These are phyloP conservation scores for Agonum fuliginosum DNA, from an alignment of 2,888 invertebrate species.

Conservation along the genomic window DNA sequence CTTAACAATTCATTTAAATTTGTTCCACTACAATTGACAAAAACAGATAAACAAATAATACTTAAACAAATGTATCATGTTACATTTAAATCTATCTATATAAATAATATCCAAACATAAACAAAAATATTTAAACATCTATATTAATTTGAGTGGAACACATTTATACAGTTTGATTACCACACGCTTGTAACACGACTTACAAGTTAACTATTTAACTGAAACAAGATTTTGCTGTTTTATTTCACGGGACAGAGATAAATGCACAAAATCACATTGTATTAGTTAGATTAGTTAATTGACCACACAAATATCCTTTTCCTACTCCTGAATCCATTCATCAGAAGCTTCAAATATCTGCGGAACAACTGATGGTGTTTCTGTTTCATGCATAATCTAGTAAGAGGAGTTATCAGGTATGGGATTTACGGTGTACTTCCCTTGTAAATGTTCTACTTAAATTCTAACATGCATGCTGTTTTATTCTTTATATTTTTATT, in stretches of 20 bases:
- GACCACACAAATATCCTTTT: constrained; percentile 46
- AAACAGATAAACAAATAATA: constrained; percentile 25
- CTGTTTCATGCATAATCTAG: constrained; percentile 56
- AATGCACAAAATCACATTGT: constrained; percentile 32
- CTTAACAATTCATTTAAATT: constrained; percentile 38
- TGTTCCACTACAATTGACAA: constrained; percentile 41
- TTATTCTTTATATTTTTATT: constrained; percentile 22
- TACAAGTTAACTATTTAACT: constrained; percentile 49
- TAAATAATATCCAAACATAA: constrained; percentile 27
- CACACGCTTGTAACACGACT: constrained; percentile 57
- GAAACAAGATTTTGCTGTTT: constrained; percentile 46
- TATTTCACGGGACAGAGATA: constrained; percentile 40
- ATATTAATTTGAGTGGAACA: constrained; percentile 41
- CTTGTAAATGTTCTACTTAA: constrained; percentile 42
- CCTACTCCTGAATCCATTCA: constrained; percentile 39
- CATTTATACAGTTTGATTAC: constrained; percentile 35
- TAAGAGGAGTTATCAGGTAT: constrained; percentile 55
- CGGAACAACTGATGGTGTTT: constrained; percentile 52
- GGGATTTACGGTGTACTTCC: constrained; percentile 53
- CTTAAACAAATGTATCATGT: constrained; percentile 30
- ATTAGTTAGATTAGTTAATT: constrained; percentile 50
- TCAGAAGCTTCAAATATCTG: constrained; percentile 54
- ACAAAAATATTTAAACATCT: constrained; percentile 32
- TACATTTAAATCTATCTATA: constrained; percentile 13
- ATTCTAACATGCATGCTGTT: constrained; percentile 29